A percentile compares a stretch with the other conserved stretches of the same genome.
These are phyloP conservation scores for Alosa alosa DNA, from an alignment of 2,113 vertebrate species.

Conservation along the genomic window DNA sequence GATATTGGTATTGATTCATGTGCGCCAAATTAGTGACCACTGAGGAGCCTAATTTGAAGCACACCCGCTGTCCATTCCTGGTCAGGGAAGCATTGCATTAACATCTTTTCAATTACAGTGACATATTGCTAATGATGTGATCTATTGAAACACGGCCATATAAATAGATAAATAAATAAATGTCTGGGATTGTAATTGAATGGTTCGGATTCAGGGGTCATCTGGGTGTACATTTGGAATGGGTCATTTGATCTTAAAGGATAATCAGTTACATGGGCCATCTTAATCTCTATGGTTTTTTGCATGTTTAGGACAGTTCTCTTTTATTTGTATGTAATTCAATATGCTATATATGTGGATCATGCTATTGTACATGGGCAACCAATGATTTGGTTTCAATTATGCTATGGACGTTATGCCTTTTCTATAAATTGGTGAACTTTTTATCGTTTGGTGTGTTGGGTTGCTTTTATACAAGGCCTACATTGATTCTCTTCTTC, in stretches of 20 bases:
- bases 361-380: background rate
- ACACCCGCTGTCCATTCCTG: slow-evolving; percentile 58
- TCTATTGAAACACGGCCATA: background rate
- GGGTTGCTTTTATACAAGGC: background rate
- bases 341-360: background rate
- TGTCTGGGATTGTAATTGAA: background rate
- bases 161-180: slow-evolving; percentile 3
- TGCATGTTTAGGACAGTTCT: background rate
- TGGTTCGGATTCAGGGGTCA: background rate
- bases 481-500: background rate
- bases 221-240: slow-evolving; percentile 4
- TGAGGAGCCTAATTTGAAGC: slow-evolving; percentile 76
- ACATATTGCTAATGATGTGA: slow-evolving; percentile 37
- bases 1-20: slow-evolving; percentile 78
- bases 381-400: background rate
- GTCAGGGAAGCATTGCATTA: slow-evolving; percentile 25
- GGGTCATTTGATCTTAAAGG: background rate
- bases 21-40: slow-evolving; percentile 73
- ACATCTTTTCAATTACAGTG: slow-evolving; percentile 34
- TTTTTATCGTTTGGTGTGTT: background rate
- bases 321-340: background rate
- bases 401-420: background rate
- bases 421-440: background rate
- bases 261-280: background rate
- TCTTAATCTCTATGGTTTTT: background rate